Evolutionary conservation across 2,888 invertebrate species (phyloP), one percentile per base, ranked within the genome.

Genomic region (Harpalus rufipes): DNA sequence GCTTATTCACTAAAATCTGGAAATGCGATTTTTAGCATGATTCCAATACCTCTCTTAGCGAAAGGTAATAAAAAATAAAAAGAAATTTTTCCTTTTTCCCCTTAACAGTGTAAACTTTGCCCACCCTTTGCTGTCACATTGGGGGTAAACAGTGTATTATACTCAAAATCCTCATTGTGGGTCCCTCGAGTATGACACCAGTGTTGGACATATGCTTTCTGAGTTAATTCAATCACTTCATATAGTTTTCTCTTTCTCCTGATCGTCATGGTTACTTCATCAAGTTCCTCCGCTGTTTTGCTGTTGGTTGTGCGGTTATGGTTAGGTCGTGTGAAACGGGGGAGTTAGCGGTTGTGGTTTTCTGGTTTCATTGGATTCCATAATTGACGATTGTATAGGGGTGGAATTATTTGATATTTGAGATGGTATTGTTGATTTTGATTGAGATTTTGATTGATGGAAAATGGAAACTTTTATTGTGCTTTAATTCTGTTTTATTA

Each of bases 181-280:
- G n/a, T 44, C 39, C 41, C 61, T 39, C 61, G 58, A 58, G 21
- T 58, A 78, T 78, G 78, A 78, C 78, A 78, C 78, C 78, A 78
- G 25, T 32, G n/a, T 32, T 18, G 39, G 74, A 74, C 83, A 83
- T 83, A 83, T 83, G 83, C 63, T 83, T 59, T 68, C 32, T 51
- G 58, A 83, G 83, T 83, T 83, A 83, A 83, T 83, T 74, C 83
- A 83, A 83, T 83, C 81, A 81, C 68, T 78, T 14, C 21, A 25
- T 81, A 51, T 81, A 68, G 56, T 81, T 81, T 68, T 81, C 65
- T 81, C 68, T 63, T 80, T 63, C 63, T 18, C 14, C 10, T 51
- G 44, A 12, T 51, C 44, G 44, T 51, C 44, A 51, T 51, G 12
- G 44, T 51, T 51, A 51, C 44, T 51, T 51, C 58, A 44, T 81